Evolutionary conservation across 2,888 invertebrate genomes (phyloP).

Genomic region (Hecatera dysodea): DNA sequence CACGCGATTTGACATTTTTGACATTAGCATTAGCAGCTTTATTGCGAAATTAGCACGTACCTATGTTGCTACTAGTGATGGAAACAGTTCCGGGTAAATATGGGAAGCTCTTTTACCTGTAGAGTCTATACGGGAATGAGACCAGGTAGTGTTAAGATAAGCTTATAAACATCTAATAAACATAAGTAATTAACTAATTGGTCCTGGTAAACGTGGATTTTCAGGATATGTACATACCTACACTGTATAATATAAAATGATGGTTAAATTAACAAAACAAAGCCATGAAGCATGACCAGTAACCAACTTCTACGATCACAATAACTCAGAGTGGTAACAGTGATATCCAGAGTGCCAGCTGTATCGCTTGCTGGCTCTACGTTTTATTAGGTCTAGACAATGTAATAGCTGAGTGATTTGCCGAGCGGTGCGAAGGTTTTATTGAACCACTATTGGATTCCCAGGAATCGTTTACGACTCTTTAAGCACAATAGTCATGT

Average conservation of each 20-base stretch:
- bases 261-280: too few relatives aligned
- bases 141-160: neutral
- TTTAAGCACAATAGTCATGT: constrained; percentile 63
- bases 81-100: neutral
- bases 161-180: neutral
- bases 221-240: neutral
- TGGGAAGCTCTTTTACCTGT: neutral
- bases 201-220: neutral
- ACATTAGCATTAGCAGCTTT: constrained; percentile 28
- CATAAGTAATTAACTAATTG: neutral
- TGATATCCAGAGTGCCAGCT: constrained; percentile 51
- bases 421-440: constrained; percentile 72
- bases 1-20: constrained; percentile 75
- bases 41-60: constrained; percentile 11
- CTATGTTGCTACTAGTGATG: neutral
- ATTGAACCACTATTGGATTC: constrained; percentile 75
- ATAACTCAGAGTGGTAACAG: neutral
- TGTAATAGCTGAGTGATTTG: constrained; percentile 77
- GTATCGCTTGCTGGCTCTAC: constrained; percentile 70
- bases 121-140: neutral
- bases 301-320: neutral
- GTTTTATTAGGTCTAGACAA: constrained; percentile 79
- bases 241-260: too few relatives aligned
- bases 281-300: too few relatives aligned
- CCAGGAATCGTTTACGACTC: constrained; percentile 69